phyloP scores from a whole-genome alignment of 2,888 invertebrate genomes.

The Orchesellides sinensis region DNA sequence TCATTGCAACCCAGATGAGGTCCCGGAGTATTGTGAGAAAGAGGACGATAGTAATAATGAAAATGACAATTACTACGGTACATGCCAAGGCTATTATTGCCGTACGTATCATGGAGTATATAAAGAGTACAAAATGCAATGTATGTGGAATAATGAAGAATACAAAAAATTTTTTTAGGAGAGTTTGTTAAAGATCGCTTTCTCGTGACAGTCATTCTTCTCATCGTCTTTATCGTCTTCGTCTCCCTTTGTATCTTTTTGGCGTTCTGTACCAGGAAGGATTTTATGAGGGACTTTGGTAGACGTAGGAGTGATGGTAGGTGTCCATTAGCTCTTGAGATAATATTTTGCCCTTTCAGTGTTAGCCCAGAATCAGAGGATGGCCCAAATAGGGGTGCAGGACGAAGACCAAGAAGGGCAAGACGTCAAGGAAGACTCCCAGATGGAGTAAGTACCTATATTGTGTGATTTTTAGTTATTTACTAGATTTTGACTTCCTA shows the following conservation, averaged over 20 bases:
- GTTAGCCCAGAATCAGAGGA: slow-evolving; percentile 10
- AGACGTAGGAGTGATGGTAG: neutral
- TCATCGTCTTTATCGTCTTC: slow-evolving; percentile 33
- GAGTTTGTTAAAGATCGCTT: slow-evolving; percentile 29
- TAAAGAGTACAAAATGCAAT: neutral
- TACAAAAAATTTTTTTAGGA: neutral
- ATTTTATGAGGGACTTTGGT: slow-evolving; percentile 19
- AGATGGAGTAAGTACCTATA: too few species aligned
- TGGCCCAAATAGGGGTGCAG: neutral
- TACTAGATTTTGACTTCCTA: too few species aligned
- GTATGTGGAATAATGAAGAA: too few species aligned
- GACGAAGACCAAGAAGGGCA: neutral
- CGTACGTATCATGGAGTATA: slow-evolving; percentile 18
- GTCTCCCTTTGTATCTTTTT: slow-evolving; percentile 39
- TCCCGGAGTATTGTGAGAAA: neutral
- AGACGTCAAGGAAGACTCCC: neutral
- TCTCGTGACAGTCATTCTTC: slow-evolving; percentile 17
- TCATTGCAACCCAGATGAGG: slow-evolving; percentile 60
- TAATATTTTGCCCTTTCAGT: slow-evolving; percentile 41
- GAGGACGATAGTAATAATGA: neutral
- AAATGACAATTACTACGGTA: neutral
- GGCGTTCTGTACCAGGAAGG: slow-evolving; percentile 21
- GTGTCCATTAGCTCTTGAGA: slow-evolving; percentile 45
- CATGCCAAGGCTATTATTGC: slow-evolving; percentile 28
- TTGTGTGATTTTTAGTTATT: too few species aligned